These are phyloP conservation scores for Macquaria australasica DNA, from an alignment of 2,113 vertebrate genomes.

Conservation along the genomic window DNA sequence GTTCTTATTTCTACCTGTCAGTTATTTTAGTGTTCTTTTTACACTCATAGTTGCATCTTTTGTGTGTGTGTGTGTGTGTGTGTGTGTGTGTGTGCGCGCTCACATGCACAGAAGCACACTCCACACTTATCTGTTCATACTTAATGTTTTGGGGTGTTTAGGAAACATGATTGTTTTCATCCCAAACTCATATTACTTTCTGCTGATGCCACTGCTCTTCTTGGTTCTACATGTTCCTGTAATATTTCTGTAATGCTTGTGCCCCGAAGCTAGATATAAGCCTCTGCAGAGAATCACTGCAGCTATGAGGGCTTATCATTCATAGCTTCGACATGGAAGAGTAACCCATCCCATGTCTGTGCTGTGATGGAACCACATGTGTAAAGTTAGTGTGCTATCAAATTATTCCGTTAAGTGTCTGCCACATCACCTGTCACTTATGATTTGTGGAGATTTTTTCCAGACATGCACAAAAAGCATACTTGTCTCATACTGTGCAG, in stretches of 20 bases:
- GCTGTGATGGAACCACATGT: slow-evolving; percentile 14
- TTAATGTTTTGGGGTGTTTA: slow-evolving; percentile 20
- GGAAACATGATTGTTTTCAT: slow-evolving; percentile 35
- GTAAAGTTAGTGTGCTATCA: slow-evolving; percentile 31
- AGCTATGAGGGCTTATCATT: slow-evolving; percentile 32
- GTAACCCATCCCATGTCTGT: slow-evolving; percentile 22
- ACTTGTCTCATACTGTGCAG: neutral
- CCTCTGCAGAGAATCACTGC: slow-evolving; percentile 36
- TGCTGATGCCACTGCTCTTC: slow-evolving; percentile 21
- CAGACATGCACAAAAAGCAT: slow-evolving; percentile 1
- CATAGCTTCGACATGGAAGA: slow-evolving; percentile 24
- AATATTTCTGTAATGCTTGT: slow-evolving; percentile 17
- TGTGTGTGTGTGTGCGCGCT: neutral
- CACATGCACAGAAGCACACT: slow-evolving; percentile 6
- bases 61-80: neutral
- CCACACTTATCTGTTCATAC: slow-evolving; percentile 3
- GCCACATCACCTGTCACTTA: slow-evolving; percentile 34
- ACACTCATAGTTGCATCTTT: neutral
- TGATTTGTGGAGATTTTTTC: slow-evolving; percentile 24
- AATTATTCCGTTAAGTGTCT: slow-evolving; percentile 44
- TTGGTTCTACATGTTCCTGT: slow-evolving; percentile 14
- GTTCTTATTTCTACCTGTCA: slow-evolving; percentile 11
- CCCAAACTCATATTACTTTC: slow-evolving; percentile 16
- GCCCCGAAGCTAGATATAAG: slow-evolving; percentile 18
- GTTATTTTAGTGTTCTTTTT: neutral